These are phyloP conservation scores for Lanistes nyassanus DNA, from an alignment of 1,140 invertebrate species.

Conservation along the genomic window DNA sequence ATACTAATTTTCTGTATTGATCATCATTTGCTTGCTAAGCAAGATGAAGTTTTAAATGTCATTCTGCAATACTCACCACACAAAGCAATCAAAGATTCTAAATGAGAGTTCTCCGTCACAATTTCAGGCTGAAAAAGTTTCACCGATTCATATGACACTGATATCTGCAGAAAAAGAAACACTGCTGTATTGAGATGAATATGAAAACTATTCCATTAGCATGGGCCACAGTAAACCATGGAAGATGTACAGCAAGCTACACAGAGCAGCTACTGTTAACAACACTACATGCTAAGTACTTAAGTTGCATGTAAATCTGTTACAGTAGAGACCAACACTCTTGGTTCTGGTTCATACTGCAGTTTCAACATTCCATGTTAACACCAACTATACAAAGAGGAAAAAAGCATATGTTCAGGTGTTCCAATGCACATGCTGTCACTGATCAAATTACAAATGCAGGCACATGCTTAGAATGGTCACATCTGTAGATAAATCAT, in stretches of 20 bases:
- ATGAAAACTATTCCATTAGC: not conserved
- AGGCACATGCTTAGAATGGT: too few relatives aligned
- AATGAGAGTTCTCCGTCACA: slow-evolving; percentile 14
- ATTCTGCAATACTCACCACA: slow-evolving; percentile 22
- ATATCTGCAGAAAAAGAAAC: slow-evolving; percentile 20
- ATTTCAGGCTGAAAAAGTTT: not conserved
- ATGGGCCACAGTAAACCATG: too few relatives aligned
- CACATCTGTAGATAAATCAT: too few relatives aligned
- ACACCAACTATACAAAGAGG: too few relatives aligned
- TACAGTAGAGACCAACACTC: not conserved
- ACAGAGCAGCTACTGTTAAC: not conserved
- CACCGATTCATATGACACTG: slow-evolving; percentile 24
- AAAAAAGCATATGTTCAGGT: too few relatives aligned
- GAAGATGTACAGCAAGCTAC: not conserved
- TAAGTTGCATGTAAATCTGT: not conserved
- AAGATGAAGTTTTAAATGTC: not conserved
- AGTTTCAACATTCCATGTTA: too few relatives aligned
- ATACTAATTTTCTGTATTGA: not conserved
- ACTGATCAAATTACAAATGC: too few relatives aligned
- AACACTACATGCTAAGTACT: not conserved
- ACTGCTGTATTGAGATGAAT: not conserved
- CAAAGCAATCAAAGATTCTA: slow-evolving; percentile 29
- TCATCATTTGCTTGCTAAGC: not conserved
- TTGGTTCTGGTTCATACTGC: too few relatives aligned
- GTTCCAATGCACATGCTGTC: too few relatives aligned